phyloP scores from a whole-genome alignment of 2,113 vertebrate species.

The Ranitomeya imitator region DNA sequence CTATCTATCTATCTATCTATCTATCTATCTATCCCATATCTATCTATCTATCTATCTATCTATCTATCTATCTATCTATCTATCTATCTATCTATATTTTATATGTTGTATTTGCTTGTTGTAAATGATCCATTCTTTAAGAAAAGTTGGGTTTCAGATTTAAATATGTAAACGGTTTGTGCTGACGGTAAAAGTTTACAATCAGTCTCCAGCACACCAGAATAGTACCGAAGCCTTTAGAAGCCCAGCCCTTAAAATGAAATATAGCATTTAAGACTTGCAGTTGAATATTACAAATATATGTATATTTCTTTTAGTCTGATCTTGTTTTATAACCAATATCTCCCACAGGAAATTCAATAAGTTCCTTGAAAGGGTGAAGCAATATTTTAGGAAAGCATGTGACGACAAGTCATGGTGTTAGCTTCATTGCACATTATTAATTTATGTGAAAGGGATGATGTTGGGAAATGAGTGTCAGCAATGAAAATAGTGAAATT shows the following conservation, averaged over 20 bases:
- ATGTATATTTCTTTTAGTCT: neutral
- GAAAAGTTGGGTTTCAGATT: neutral
- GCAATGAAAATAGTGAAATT: conserved; percentile 27
- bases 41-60: neutral
- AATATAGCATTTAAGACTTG: neutral
- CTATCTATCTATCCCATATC: neutral
- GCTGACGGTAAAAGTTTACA: neutral
- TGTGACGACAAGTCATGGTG: conserved; percentile 13
- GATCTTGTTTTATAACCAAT: conserved; percentile 22
- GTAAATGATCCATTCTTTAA: too few species aligned
- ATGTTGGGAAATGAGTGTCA: conserved; percentile 21
- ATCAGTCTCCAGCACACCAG: neutral
- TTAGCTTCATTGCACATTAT: conserved; percentile 30
- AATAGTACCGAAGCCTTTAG: neutral
- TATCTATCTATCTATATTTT: neutral
- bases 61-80: neutral
- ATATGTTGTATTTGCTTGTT: neutral
- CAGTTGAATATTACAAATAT: neutral
- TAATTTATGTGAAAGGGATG: conserved; percentile 35
- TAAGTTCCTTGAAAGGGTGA: conserved; percentile 27
- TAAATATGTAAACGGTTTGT: neutral
- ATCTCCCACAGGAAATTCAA: conserved; percentile 34
- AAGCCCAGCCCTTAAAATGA: neutral
- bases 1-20: neutral
- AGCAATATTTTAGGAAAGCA: conserved; percentile 19